Conservation (phyloP, 2,797 vertebrate species). For the Hyperoplus lanceolatus region DNA sequence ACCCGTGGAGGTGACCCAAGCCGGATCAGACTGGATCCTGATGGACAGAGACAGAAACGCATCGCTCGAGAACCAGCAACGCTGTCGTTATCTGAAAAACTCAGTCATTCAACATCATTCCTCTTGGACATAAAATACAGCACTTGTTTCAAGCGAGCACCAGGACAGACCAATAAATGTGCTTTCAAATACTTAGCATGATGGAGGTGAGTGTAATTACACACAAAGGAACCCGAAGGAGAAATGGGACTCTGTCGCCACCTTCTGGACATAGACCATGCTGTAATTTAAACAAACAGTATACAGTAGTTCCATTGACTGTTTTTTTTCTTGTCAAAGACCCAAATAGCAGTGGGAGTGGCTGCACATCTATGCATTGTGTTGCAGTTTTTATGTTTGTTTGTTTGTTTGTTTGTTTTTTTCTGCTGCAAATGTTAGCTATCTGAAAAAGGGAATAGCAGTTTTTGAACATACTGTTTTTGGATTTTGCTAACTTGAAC, state of each 20-base stretch:
- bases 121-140: not conserved
- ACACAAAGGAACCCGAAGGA: not conserved
- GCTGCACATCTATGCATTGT: not conserved
- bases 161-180: not conserved
- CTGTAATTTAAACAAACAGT: constrained; percentile 10
- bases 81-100: not conserved
- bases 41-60: not conserved
- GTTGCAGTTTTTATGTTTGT: no score
- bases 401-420: no score
- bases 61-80: no score
- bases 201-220: not conserved
- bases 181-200: not conserved
- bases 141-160: not conserved
- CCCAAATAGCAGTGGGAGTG: not conserved
- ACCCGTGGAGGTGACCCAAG: constrained; percentile 89
- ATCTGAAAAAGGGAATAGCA: constrained; percentile 17
- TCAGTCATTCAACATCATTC: not conserved
- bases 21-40: not conserved
- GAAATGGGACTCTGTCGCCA: constrained; percentile 42
- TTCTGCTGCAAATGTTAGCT: not conserved
- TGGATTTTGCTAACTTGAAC: not conserved
- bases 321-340: constrained; percentile 2
- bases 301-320: not conserved
- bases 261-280: constrained; percentile 43
- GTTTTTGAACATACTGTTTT: not conserved